Evolutionary conservation across 2,797 vertebrate species (phyloP).

Genomic region (Pampus argenteus): DNA sequence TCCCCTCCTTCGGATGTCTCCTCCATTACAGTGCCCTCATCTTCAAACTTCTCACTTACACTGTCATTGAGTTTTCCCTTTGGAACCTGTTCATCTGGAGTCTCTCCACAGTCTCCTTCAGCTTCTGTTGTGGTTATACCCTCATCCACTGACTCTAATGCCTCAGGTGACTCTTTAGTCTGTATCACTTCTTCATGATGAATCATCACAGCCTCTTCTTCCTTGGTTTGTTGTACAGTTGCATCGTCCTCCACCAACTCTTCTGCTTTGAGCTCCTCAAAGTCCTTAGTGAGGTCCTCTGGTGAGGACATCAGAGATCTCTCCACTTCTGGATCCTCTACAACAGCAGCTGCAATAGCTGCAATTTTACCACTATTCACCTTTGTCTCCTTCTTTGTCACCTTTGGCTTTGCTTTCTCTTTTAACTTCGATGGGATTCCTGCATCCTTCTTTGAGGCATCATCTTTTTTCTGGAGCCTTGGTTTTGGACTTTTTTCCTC

Average conservation of each 20-base stretch:
- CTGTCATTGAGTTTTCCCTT: conserved; percentile 88
- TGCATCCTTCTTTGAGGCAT: conserved; percentile 87
- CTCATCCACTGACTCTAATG: conserved; percentile 92
- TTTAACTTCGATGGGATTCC: conserved; percentile 86
- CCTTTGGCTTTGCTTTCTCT: conserved; percentile 91
- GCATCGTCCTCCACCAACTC: conserved; percentile 85
- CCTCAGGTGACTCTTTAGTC: conserved; percentile 89
- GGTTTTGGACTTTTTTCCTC: conserved; percentile 91
- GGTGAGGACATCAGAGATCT: conserved; percentile 95
- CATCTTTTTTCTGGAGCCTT: conserved; percentile 91
- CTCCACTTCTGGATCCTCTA: conserved; percentile 85
- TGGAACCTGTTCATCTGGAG: conserved; percentile 90
- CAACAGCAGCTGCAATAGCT: conserved; percentile 44
- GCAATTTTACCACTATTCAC: conserved; percentile 49
- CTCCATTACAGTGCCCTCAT: conserved; percentile 94
- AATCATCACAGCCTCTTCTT: conserved; percentile 76
- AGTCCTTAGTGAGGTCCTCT: conserved; percentile 97
- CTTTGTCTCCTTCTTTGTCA: conserved; percentile 86
- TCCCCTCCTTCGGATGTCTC: conserved; percentile 92
- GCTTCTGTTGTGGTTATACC: conserved; percentile 95
- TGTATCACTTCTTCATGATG: conserved; percentile 83
- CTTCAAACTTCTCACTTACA: conserved; percentile 91
- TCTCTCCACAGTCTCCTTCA: conserved; percentile 91
- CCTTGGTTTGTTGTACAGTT: conserved; percentile 78
- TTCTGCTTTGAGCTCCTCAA: conserved; percentile 93